Evolutionary conservation across 2,888 invertebrate species (phyloP).

Genomic region (Resseliella maxima): DNA sequence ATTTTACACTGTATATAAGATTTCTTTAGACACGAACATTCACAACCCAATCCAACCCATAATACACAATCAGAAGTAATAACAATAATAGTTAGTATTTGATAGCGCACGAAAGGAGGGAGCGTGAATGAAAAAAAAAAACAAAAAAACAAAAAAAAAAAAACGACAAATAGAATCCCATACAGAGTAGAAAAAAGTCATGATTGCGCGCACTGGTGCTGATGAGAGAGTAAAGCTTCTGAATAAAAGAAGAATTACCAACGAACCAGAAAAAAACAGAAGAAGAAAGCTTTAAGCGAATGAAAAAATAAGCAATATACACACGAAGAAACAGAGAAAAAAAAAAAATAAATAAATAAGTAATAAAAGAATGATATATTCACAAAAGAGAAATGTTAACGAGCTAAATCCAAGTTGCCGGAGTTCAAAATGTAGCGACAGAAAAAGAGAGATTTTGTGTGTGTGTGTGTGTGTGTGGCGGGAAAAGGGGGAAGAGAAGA

Average conservation of each 20-base stretch:
- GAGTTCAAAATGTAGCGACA: not conserved
- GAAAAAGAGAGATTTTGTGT: no score
- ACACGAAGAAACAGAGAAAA: not conserved
- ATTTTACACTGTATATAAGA: not conserved
- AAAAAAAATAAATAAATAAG: conserved; percentile 8
- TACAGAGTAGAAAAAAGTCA: not conserved
- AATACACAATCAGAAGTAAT: not conserved
- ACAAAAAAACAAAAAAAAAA: not conserved
- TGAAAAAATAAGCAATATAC: not conserved
- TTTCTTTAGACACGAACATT: not conserved
- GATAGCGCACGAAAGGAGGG: not conserved
- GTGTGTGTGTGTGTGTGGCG: no score
- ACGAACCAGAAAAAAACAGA: conserved; percentile 37
- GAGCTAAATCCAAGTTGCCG: not conserved
- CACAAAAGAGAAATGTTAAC: conserved; percentile 2
- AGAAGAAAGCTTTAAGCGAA: not conserved
- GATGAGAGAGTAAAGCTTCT: not conserved
- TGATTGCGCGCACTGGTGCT: not conserved
- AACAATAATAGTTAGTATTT: conserved; percentile 30
- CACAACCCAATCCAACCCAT: not conserved
- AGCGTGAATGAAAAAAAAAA: not conserved
- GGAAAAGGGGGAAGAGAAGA: no score
- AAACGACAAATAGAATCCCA: not conserved
- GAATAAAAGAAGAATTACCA: conserved; percentile 22
- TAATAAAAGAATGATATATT: conserved; percentile 48